Base-by-base conservation (phyloP, 2,113 vertebrate genomes). In the Eudorcas thomsonii region DNA sequence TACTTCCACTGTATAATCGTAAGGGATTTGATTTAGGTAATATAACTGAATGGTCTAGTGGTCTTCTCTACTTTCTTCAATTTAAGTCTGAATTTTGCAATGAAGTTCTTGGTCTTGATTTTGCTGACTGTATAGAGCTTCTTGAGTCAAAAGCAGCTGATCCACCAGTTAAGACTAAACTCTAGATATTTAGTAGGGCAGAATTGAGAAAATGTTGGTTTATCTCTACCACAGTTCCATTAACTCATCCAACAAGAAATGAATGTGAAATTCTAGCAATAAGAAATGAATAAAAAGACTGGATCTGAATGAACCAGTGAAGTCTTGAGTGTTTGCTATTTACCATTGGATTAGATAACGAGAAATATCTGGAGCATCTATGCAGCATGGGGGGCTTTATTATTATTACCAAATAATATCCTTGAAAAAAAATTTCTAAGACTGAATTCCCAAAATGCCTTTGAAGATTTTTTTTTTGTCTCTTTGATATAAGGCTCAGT, bases 241-340 rank as follows among this genome's bases (percentile, higher is more conserved):
- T 90, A 84, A 83, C 28, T 91, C 36, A 82, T 33, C 36, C 30
- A 92, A 85, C 7, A 94, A 91, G 23, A 89, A 71, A 82, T 77
- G 52, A 96, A 83, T 43, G 57, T n/a, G 67, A 94, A 80, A 88
- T 60, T 85, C 39, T 67, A 80, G 10, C 45, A 92, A 10, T 30
- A 91, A 88, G 10, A 88, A 96, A 88, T 87, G 33, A 97, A 87
- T 88, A 80, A 78, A 88, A 88, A 88, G 77, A 19, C 19, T 54
- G 3, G 33, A 80, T 39, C 7, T 83, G 50, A 92, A 91, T 54
- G n/a, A 87, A 85, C 43, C n/a, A 59, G 57, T 90, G 10, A 90
- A 90, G 12, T 60, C 39, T 57, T 50, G 39, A 39, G 26, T 77
- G 67, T 52, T 67, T 92, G n/a, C 57, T 92, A 57, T 84, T 54